phyloP scores from a whole-genome alignment of 2,113 vertebrate genomes.

The Pygoscelis antarcticus region DNA sequence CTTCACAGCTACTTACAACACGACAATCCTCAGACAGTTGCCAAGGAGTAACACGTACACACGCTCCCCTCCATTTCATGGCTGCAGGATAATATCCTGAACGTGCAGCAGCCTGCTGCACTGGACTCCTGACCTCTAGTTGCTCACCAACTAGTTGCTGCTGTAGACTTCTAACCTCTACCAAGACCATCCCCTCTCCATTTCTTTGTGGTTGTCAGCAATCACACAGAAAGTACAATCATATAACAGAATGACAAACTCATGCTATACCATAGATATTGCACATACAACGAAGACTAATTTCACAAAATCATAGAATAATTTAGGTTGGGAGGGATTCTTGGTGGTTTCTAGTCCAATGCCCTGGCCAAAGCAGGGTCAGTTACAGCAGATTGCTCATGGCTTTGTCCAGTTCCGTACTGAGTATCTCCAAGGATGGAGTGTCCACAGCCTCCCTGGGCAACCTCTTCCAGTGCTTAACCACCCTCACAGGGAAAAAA shows the following conservation, averaged over 20 bases:
- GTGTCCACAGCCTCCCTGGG: not conserved
- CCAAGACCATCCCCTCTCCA: not conserved
- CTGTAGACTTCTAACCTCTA: not conserved
- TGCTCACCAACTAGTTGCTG: not conserved
- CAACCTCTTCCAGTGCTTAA: not conserved
- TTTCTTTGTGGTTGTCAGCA: not conserved
- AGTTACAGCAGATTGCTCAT: not conserved
- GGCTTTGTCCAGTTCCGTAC: not conserved
- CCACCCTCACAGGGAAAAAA: not conserved
- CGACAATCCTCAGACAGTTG: not conserved
- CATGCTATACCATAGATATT: not conserved
- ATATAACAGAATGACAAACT: not conserved
- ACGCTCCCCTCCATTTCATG: not conserved
- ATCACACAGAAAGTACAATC: not conserved
- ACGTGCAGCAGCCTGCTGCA: accelerated
- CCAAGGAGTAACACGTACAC: accelerated
- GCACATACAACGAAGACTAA: not conserved
- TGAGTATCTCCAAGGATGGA: not conserved
- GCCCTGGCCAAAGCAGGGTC: not conserved
- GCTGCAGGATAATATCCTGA: not conserved
- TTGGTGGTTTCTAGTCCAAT: not conserved
- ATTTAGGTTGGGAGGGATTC: not conserved
- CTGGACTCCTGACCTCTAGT: not conserved
- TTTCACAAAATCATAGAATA: not conserved
- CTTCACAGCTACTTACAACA: not conserved